phyloP scores from a whole-genome alignment of 2,888 invertebrate species.

The Biston betularia region DNA sequence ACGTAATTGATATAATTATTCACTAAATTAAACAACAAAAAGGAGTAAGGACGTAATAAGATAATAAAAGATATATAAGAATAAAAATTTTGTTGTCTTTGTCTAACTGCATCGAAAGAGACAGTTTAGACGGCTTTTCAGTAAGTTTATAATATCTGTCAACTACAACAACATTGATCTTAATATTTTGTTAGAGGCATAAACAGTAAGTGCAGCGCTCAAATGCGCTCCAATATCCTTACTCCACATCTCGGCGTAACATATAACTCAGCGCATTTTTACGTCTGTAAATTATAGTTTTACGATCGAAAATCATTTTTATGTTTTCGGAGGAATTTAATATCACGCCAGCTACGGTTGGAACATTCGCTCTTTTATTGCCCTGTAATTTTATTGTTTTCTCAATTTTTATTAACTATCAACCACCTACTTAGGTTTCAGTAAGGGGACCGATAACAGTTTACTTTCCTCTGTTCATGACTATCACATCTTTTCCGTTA shows the following conservation, averaged over 20 bases:
- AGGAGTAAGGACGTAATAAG: no score
- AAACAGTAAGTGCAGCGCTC: constrained; percentile 43
- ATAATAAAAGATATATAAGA: no score
- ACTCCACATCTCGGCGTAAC: constrained; percentile 65
- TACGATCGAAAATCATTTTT: constrained; percentile 87
- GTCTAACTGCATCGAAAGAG: no score
- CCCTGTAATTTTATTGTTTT: constrained; percentile 86
- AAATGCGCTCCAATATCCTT: constrained; percentile 52
- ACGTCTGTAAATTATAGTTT: constrained; percentile 87
- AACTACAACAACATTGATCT: no score
- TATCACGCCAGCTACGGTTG: constrained; percentile 83
- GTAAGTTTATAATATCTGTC: no score
- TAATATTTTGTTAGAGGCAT: constrained; percentile 27
- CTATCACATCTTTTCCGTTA: background rate
- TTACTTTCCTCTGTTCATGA: constrained; percentile 51
- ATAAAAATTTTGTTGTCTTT: no score
- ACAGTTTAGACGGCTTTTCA: no score
- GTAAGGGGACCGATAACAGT: constrained; percentile 66
- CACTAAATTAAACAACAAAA: no score
- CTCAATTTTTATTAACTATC: constrained; percentile 86
- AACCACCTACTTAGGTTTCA: constrained; percentile 76
- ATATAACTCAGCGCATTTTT: constrained; percentile 84
- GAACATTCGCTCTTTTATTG: constrained; percentile 84
- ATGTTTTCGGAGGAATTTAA: constrained; percentile 86
- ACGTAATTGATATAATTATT: no score